Percentiles rank a stretch among this genome's conserved stretches.
Evolutionary conservation across 1,140 invertebrate genomes (phyloP).

Genomic region (Macrostomum lignano): DNA sequence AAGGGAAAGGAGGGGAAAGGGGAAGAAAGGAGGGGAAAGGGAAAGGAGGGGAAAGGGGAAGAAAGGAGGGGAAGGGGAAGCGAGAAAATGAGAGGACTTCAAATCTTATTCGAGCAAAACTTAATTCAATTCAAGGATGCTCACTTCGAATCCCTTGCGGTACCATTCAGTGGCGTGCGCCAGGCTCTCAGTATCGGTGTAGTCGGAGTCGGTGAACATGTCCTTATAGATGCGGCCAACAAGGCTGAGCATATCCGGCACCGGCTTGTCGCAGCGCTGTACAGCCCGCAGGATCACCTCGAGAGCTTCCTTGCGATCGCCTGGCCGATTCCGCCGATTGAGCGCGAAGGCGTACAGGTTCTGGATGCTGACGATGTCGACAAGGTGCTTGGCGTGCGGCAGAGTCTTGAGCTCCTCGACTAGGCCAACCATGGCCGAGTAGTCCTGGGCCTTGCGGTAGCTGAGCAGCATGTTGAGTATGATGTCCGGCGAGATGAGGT

Average conservation of each 20-base stretch:
- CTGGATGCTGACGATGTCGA: slow-evolving; percentile 57
- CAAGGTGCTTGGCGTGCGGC: slow-evolving; percentile 58
- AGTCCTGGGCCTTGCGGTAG: slow-evolving; percentile 65
- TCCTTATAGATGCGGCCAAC: slow-evolving; percentile 96
- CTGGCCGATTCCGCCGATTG: slow-evolving; percentile 66
- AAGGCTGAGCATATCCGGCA: slow-evolving; percentile 73
- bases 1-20: no score
- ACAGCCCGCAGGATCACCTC: slow-evolving; percentile 37
- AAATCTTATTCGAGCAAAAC: no score
- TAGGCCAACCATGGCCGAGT: slow-evolving; percentile 84
- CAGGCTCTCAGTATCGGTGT: slow-evolving; percentile 56
- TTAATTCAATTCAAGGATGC: no score
- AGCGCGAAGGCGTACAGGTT: slow-evolving; percentile 85
- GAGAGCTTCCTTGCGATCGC: slow-evolving; percentile 70
- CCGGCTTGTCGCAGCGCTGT: background rate
- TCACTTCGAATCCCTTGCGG: slow-evolving; percentile 76
- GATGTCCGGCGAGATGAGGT: slow-evolving; percentile 71
- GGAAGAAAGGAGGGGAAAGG: no score
- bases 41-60: no score
- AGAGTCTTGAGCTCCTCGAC: slow-evolving; percentile 78
- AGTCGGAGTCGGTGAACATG: slow-evolving; percentile 78
- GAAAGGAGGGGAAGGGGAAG: no score
- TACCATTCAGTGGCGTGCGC: slow-evolving; percentile 88
- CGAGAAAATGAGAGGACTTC: no score
- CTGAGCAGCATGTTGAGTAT: slow-evolving; percentile 67